Evolutionary conservation across 2,113 vertebrate genomes (phyloP).

Genomic region (Sebastes schlegelii): DNA sequence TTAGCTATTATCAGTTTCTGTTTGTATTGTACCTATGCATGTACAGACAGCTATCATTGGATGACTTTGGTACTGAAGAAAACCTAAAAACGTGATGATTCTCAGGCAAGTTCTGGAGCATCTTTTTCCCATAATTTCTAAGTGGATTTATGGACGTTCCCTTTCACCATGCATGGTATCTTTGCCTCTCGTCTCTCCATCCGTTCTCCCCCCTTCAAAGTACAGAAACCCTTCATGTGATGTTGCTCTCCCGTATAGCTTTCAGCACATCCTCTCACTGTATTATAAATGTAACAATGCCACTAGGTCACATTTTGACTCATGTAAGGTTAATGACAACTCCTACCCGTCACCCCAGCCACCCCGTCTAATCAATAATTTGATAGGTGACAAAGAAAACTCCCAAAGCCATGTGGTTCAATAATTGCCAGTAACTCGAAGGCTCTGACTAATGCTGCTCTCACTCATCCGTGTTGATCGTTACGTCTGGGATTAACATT

Average conservation of each 20-base stretch:
- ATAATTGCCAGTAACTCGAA: constrained; percentile 8
- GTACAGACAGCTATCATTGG: neutral
- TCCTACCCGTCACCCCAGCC: too few species aligned
- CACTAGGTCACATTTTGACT: too few species aligned
- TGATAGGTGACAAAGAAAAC: constrained; percentile 22
- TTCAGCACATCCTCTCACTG: too few species aligned
- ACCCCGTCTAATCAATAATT: neutral
- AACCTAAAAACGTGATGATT: neutral
- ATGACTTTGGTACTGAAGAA: neutral
- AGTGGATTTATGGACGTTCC: too few species aligned
- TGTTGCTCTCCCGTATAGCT: too few species aligned
- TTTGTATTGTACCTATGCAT: neutral
- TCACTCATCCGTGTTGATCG: constrained; percentile 49
- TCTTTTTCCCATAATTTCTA: too few species aligned
- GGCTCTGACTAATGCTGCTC: constrained; percentile 21
- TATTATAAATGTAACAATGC: too few species aligned
- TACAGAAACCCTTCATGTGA: too few species aligned
- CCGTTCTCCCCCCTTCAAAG: too few species aligned
- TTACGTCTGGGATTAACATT: constrained; percentile 46
- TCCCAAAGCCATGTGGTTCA: neutral
- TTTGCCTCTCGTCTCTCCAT: too few species aligned
- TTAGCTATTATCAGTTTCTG: neutral
- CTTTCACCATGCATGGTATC: too few species aligned
- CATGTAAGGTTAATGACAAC: too few species aligned
- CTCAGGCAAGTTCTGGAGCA: neutral